Evolutionary conservation across 2,113 vertebrate species (phyloP).

Genomic region (Leucopsar rothschildi): DNA sequence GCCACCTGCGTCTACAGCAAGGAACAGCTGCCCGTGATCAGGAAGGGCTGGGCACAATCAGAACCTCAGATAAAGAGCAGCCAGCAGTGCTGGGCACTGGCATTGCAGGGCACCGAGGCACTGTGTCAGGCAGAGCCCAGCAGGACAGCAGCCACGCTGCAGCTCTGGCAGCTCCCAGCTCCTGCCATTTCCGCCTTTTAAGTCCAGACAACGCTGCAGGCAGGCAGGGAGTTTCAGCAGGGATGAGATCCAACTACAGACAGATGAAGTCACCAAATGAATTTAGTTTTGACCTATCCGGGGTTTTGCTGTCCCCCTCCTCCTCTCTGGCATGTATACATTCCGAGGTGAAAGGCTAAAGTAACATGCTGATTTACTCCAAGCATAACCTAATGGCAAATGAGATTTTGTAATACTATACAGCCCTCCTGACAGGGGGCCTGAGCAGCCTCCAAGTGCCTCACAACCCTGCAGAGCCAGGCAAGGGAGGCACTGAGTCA

Average conservation of each 20-base stretch:
- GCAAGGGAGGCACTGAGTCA: not conserved
- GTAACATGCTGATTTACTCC: not conserved
- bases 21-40: not conserved
- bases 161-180: not conserved
- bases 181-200: constrained; percentile 15
- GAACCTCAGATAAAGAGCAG: not conserved
- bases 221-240: not conserved
- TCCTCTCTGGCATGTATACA: not conserved
- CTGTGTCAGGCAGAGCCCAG: not conserved
- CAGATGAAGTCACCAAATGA: constrained; percentile 42
- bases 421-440: not conserved
- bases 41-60: not conserved
- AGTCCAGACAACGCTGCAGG: not conserved
- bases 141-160: not conserved
- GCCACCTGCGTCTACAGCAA: not conserved
- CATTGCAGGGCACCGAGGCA: not conserved
- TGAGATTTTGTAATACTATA: not conserved
- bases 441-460: not conserved
- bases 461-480: not conserved
- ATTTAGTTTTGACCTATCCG: constrained; percentile 34
- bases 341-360: constrained; percentile 24
- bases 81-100: accelerated
- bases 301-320: not conserved
- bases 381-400: not conserved
- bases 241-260: not conserved